Base-by-base conservation (phyloP, 2,888 invertebrate species). In the Rhagophthalmus giganteus region DNA sequence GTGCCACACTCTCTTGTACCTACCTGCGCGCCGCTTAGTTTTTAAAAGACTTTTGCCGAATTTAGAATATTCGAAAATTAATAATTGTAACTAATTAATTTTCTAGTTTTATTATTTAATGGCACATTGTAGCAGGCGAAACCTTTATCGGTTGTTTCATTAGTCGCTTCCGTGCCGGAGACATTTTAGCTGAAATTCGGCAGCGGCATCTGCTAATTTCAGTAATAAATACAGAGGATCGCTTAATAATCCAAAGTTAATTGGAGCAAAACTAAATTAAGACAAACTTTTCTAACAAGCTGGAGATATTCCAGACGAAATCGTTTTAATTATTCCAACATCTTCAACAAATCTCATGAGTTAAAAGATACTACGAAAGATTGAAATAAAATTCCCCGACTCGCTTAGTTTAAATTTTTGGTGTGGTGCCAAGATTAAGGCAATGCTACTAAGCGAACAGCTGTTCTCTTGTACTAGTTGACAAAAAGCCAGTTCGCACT, bases 241-340 rank as follows among this genome's bases (percentile, higher is more conserved):
- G 59, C 59, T 57, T 60, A 54, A 59, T 61, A 62, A 61, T 61
- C 59, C 58, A 55, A 58, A 58, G 60, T 62, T 63, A 63, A 63
- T 64, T 62, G 59, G 54, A 59, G 61, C 58, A 63, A 63, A 64
- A 63, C 59, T 56, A 56, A 58, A 60, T 59, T 59, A 57, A 61
- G 58, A 47, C 49, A 53, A 60, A 59, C 55, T 58, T 62, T 59
- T 57, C 42, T 44, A 39, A 53, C 58, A 59, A 59, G 55, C 57
- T 54, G 54, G 56, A 58, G 54, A 56, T 51, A 60, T 56, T 50
- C 48, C 60, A 60, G 60, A 59, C 52, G 59, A 60, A 63, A 65
- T 65, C 64, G 65, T 66, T 64, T 64, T 64, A 64, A 66, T 63
- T 58, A 62, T 63, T 60, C 59, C 61, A 57, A 54, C 54, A 54